phyloP scores from a whole-genome alignment of 2,797 vertebrate genomes.

The Eutrigla gurnardus region DNA sequence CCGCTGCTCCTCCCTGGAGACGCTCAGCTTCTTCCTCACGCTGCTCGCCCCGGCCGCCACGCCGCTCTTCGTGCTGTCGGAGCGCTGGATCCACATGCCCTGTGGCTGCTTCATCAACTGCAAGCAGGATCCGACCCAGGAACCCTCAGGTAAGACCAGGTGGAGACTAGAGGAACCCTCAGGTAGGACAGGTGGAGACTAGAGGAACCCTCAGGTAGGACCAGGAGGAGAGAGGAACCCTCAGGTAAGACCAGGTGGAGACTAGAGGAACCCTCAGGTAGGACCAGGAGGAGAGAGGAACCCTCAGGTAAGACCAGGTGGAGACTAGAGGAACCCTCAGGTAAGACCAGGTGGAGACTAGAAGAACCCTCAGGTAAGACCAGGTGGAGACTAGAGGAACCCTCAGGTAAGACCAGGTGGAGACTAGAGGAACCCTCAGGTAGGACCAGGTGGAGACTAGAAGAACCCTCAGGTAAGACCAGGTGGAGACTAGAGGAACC shows the following conservation, averaged over 20 bases:
- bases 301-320: too few relatives aligned
- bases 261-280: too few relatives aligned
- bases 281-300: too few relatives aligned
- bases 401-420: too few relatives aligned
- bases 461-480: too few relatives aligned
- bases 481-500: too few relatives aligned
- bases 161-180: conserved; percentile 65
- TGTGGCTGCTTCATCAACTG: conserved; percentile 98
- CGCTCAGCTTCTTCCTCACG: conserved; percentile 92
- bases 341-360: too few relatives aligned
- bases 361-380: too few relatives aligned
- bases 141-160: conserved; percentile 75
- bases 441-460: too few relatives aligned
- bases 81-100: conserved; percentile 94
- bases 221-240: conserved; percentile 59
- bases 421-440: too few relatives aligned
- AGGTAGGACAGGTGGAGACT: conserved; percentile 62
- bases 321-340: too few relatives aligned
- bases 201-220: conserved; percentile 79
- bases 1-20: conserved; percentile 88
- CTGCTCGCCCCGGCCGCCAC: conserved; percentile 90
- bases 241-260: conserved; percentile 66
- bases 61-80: conserved; percentile 93
- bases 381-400: too few relatives aligned
- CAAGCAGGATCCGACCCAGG: conserved; percentile 77